Evolutionary conservation across 1,140 invertebrate species (phyloP), one percentile per base, ranked within the genome.

Genomic region (Drosophila tsacasi): DNA sequence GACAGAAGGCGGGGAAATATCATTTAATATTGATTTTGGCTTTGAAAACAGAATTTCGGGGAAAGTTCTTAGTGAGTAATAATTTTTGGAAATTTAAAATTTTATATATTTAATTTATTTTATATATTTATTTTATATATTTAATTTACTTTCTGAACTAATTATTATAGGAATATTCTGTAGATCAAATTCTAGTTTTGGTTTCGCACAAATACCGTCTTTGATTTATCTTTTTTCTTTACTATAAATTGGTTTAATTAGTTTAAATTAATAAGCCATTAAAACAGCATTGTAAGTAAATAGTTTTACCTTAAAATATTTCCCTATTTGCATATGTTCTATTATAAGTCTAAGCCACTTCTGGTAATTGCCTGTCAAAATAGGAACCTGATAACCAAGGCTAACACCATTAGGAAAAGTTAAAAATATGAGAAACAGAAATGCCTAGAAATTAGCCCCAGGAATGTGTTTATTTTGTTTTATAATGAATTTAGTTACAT

Each of bases 211-310:
- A 2, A 25, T 25, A 25, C 25, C 25, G n/a, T n/a, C n/a, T 25
- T 25, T 25, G 27, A 27, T 27, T 39, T 39, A 17, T 39, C 13
- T 17, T 39, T 15, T 39, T 39, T 39, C 37, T n/a, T 39, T 6
- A 3, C 1, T 17, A 17, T 7, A 17, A 39, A 39, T 1, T 6
- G 17, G 5, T 17, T 17, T 1, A 17, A 17, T 39, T 17, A n/a
- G n/a, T n/a, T n/a, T n/a, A n/a, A n/a, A n/a, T n/a, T 15, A n/a
- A 7, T 0, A 39, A 0, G 5, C 4, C 1, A 5, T 27, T 7
- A 15, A 13, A 8, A 8, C 7, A 23, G 12, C 13, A 7, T 3
- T 7, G 8, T 23, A 8, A 23, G 2, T 19, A 12, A 5, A 5
- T 7, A 8, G 6, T 47, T 47, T 23, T 3, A 3, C 3, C 15